These are phyloP conservation scores for Glaucopsyche alexis DNA, from an alignment of 2,888 invertebrate species.

Conservation along the genomic window DNA sequence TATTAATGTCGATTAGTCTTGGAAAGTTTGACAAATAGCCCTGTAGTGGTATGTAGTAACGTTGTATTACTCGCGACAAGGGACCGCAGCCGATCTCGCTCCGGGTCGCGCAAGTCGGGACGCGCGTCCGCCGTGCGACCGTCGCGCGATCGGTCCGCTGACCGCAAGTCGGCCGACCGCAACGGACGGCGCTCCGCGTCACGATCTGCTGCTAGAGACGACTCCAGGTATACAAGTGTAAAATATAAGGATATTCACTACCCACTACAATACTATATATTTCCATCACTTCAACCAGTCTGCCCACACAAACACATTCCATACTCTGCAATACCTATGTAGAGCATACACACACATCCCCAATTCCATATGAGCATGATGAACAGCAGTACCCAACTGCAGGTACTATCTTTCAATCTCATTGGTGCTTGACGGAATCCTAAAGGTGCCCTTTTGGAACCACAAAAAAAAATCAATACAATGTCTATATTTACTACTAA, in stretches of 20 bases:
- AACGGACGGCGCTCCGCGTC: conserved; percentile 51
- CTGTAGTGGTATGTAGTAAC: conserved; percentile 36
- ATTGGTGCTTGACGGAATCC: too few species aligned
- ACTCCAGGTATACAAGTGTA: conserved; percentile 54
- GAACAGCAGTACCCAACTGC: too few species aligned
- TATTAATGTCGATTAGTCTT: not conserved
- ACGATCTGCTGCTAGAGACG: conserved; percentile 63
- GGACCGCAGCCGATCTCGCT: conserved; percentile 67
- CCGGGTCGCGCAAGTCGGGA: conserved; percentile 52
- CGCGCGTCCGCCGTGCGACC: conserved; percentile 51
- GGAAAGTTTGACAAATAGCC: conserved; percentile 24
- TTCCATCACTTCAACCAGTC: too few species aligned
- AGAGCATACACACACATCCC: too few species aligned
- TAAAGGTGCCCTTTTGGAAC: too few species aligned
- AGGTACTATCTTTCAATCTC: too few species aligned
- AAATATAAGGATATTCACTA: not conserved
- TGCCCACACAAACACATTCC: too few species aligned
- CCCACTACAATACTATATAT: too few species aligned
- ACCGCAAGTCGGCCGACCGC: conserved; percentile 47
- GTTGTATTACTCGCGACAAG: conserved; percentile 48
- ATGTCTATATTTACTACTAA: too few species aligned
- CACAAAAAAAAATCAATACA: too few species aligned
- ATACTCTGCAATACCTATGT: too few species aligned
- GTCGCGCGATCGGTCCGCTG: conserved; percentile 45
- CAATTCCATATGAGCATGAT: too few species aligned